Evolutionary conservation across 2,797 vertebrate species (phyloP).

Genomic region (Gymnodraco acuticeps): DNA sequence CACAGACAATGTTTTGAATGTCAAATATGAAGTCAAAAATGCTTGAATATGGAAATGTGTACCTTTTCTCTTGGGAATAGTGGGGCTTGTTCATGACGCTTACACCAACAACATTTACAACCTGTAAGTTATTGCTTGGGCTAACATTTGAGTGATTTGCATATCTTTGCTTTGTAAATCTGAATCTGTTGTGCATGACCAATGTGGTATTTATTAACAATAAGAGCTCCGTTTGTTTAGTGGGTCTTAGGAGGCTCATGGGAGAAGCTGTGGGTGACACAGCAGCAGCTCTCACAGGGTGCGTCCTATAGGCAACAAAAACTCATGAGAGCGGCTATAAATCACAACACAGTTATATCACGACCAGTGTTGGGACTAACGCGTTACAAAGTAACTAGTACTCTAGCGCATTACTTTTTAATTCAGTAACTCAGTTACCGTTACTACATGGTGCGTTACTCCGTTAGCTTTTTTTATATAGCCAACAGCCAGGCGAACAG

Average conservation of each 20-base stretch:
- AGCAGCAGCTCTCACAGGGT: constrained; percentile 17
- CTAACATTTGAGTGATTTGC: constrained; percentile 40
- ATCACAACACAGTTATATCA: constrained; percentile 3
- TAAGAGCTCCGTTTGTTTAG: constrained; percentile 45
- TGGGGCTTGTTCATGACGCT: not conserved
- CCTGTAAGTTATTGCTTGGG: constrained; percentile 32
- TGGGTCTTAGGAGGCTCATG: constrained; percentile 55
- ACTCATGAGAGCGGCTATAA: constrained; percentile 3
- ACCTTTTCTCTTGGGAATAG: constrained; percentile 4
- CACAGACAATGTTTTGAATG: constrained; percentile 7
- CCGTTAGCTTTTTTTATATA: too few species aligned
- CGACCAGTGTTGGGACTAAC: too few species aligned
- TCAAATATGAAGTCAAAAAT: not conserved
- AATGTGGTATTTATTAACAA: constrained; percentile 62
- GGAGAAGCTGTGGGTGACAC: constrained; percentile 48
- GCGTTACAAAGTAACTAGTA: too few species aligned
- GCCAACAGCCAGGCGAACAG: too few species aligned
- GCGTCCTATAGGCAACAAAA: constrained; percentile 31
- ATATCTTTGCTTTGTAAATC: constrained; percentile 50
- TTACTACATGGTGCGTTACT: too few species aligned
- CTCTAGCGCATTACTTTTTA: too few species aligned
- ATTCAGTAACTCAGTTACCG: too few species aligned
- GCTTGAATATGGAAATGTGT: not conserved
- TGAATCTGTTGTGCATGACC: constrained; percentile 71
- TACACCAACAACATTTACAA: constrained; percentile 4